These are phyloP conservation scores for Tribolium freemani DNA, from an alignment of 2,888 invertebrate genomes.

Conservation along the genomic window DNA sequence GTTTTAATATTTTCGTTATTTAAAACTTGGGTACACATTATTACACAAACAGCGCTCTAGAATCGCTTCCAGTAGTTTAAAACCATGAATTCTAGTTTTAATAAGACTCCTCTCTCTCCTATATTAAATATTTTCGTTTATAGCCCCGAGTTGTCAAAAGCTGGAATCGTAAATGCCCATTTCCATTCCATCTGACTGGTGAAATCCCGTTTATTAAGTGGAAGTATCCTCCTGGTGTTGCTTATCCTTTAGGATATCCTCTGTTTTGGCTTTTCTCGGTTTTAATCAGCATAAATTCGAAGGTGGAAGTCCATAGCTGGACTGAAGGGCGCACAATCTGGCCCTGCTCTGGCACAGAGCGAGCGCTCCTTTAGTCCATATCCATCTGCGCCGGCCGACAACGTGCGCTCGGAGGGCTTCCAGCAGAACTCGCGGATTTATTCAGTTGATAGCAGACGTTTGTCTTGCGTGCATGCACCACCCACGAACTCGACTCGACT, in stretches of 20 bases:
- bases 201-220: slow-evolving; percentile 2
- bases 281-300: slow-evolving; percentile 64
- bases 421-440: slow-evolving; percentile 49
- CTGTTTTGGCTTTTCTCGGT: slow-evolving; percentile 60
- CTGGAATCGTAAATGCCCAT: too few species aligned
- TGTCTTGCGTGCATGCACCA: slow-evolving; percentile 45
- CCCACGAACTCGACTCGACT: slow-evolving; percentile 38
- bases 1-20: too few species aligned
- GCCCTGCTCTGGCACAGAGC: not conserved
- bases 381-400: slow-evolving; percentile 46
- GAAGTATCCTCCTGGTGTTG: slow-evolving; percentile 7
- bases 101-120: too few species aligned
- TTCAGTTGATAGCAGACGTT: slow-evolving; percentile 52
- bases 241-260: slow-evolving; percentile 40
- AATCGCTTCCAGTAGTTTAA: too few species aligned
- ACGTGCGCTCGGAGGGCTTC: slow-evolving; percentile 46
- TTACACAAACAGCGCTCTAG: too few species aligned
- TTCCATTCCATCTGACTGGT: not conserved
- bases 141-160: not conserved
- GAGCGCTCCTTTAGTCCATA: slow-evolving; percentile 22
- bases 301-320: slow-evolving; percentile 48
- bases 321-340: slow-evolving; percentile 45
- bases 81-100: too few species aligned
- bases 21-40: too few species aligned
- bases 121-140: not conserved